phyloP scores from a whole-genome alignment of 2,888 invertebrate genomes.

The Graphium colonna region DNA sequence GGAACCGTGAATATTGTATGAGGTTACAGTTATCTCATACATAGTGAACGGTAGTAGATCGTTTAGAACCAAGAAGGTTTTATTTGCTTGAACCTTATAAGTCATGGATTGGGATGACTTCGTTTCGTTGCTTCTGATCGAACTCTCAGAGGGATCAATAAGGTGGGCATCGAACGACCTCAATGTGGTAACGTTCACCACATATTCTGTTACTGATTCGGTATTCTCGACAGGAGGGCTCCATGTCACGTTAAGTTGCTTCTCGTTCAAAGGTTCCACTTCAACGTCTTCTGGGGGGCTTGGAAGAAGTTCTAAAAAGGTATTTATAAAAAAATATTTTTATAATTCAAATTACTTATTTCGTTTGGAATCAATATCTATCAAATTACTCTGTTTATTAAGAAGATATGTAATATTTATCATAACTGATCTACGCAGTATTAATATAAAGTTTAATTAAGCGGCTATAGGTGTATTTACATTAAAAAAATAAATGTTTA shows the following conservation, averaged over 20 bases:
- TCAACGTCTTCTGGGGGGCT: conserved; percentile 86
- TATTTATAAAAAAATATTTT: too few species aligned
- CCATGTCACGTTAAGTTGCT: conserved; percentile 87
- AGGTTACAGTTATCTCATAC: conserved; percentile 89
- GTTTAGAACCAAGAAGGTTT: conserved; percentile 80
- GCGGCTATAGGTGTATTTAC: too few species aligned
- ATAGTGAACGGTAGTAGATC: conserved; percentile 88
- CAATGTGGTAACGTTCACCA: conserved; percentile 86
- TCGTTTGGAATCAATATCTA: too few species aligned
- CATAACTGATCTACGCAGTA: too few species aligned
- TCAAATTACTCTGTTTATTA: too few species aligned
- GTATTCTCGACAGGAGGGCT: conserved; percentile 81
- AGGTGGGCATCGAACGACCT: conserved; percentile 83
- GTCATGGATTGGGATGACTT: conserved; percentile 52
- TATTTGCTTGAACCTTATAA: conserved; percentile 79
- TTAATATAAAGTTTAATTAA: too few species aligned
- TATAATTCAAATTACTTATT: too few species aligned
- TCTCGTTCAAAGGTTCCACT: conserved; percentile 86
- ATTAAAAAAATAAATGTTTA: too few species aligned
- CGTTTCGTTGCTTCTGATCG: conserved; percentile 47
- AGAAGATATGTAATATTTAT: too few species aligned
- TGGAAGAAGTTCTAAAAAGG: conserved; percentile 83
- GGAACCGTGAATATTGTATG: conserved; percentile 86
- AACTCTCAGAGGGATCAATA: conserved; percentile 69
- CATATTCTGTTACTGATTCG: conserved; percentile 83